A percentile compares a stretch with the other conserved stretches of the same genome.
Evolutionary conservation across 2,113 vertebrate genomes (phyloP).

Genomic region (Panthera tigris): DNA sequence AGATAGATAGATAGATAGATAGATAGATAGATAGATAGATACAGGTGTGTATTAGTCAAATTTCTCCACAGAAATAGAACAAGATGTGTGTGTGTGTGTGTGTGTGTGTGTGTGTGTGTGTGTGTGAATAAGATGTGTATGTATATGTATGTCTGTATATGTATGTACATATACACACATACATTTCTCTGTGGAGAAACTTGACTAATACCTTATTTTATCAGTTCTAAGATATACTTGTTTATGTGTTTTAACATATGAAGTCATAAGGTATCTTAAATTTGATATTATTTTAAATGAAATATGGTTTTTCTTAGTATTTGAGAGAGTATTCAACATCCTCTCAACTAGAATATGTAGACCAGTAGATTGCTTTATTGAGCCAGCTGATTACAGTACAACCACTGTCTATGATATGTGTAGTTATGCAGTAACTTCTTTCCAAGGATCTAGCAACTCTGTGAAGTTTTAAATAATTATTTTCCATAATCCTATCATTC

Average conservation of each 20-base stretch:
- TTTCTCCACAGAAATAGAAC: no score
- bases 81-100: no score
- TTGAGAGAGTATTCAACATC: background rate
- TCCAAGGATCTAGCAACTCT: background rate
- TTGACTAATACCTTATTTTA: background rate
- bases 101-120: no score
- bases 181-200: background rate
- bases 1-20: background rate
- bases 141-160: background rate
- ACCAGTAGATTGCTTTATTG: background rate
- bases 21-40: background rate
- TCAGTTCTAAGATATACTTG: background rate
- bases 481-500: conserved; percentile 2
- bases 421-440: background rate
- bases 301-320: background rate
- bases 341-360: background rate
- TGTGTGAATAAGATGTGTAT: background rate
- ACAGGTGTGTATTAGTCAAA: no score
- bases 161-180: background rate
- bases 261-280: background rate
- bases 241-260: background rate
- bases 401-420: background rate
- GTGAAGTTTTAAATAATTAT: background rate
- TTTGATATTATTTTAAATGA: background rate
- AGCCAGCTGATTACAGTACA: background rate